phyloP scores from a whole-genome alignment of 64 coral and sea anemone genomes.

The Pocillopora damicornis region DNA sequence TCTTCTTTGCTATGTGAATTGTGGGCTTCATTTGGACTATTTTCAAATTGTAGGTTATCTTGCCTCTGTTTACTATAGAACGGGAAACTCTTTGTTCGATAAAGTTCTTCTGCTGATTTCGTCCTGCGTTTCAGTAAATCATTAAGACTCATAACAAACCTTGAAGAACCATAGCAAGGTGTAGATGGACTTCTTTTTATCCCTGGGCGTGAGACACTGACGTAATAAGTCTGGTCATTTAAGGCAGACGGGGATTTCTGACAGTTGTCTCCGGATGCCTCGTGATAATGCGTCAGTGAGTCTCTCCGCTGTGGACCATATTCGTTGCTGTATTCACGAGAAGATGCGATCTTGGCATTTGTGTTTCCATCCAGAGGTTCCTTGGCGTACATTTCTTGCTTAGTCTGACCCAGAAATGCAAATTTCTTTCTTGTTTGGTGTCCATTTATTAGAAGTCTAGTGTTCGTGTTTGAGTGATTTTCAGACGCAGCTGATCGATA shows the following conservation, averaged over 20 bases:
- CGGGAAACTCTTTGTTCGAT: neutral
- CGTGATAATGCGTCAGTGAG: neutral
- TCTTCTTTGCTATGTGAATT: neutral
- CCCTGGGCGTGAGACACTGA: neutral
- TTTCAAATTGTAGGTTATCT: neutral
- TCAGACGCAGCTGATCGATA: neutral
- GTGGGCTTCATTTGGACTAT: neutral
- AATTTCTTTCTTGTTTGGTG: neutral
- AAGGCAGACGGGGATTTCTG: neutral
- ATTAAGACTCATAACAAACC: neutral
- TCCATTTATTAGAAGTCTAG: neutral
- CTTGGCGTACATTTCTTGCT: neutral
- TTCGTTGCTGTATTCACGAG: neutral
- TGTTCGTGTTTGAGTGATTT: neutral
- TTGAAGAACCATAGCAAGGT: neutral
- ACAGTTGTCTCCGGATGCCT: neutral
- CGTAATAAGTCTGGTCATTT: neutral
- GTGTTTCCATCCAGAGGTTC: neutral
- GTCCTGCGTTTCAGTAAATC: conserved; percentile 4
- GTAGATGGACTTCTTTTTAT: neutral
- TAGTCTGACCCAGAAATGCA: neutral
- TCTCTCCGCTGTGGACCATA: neutral
- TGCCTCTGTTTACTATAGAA: neutral
- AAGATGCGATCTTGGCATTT: neutral
- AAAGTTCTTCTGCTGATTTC: neutral